Evolutionary conservation across 2,888 invertebrate genomes (phyloP).

Genomic region (Poecilobothrus nobilitatus): DNA sequence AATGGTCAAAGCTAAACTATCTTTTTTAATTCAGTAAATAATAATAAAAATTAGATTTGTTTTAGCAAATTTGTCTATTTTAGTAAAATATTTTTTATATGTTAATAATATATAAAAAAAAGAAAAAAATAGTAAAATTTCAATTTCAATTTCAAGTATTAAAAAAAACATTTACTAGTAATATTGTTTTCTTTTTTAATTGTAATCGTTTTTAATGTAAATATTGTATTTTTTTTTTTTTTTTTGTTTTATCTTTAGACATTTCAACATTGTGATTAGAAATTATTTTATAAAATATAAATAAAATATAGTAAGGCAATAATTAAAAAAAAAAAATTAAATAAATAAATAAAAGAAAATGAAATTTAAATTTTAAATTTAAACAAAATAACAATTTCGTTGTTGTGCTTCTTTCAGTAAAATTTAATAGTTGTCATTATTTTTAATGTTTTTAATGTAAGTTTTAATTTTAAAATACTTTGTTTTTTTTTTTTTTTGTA

Average conservation of each 20-base stretch:
- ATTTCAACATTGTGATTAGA: constrained; percentile 6
- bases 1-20: too few species aligned
- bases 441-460: neutral
- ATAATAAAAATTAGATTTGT: too few species aligned
- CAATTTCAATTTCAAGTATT: neutral
- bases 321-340: neutral
- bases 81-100: too few species aligned
- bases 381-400: neutral
- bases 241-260: neutral
- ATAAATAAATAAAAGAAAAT: neutral
- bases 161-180: neutral
- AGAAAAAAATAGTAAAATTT: too few species aligned
- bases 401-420: neutral
- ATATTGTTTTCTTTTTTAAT: neutral
- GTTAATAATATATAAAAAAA: too few species aligned
- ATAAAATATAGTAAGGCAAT: neutral
- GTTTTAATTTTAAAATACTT: neutral
- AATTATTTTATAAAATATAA: neutral
- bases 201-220: too few species aligned
- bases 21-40: too few species aligned
- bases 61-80: too few species aligned
- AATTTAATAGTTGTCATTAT: neutral
- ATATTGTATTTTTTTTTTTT: neutral
- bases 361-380: neutral
- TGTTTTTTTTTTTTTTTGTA: neutral